phyloP scores from a whole-genome alignment of 1,140 invertebrate genomes.

The Drosophila navojoa region DNA sequence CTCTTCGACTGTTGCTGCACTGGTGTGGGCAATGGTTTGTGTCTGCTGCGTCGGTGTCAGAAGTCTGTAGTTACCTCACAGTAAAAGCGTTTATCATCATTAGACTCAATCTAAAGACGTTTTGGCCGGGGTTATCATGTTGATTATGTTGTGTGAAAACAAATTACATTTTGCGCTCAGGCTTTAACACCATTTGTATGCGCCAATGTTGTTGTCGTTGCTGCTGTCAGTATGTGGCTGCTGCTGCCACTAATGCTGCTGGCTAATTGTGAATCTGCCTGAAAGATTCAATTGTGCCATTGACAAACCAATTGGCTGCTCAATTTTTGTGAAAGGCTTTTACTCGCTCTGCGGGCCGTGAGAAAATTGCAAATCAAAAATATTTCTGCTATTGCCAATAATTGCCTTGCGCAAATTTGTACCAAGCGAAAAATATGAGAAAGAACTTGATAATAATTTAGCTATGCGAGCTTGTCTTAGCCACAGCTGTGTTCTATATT shows the following conservation, averaged over 20 bases:
- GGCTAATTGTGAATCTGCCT: constrained; percentile 72
- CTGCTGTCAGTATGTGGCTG: constrained; percentile 38
- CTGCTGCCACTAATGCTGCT: constrained; percentile 28
- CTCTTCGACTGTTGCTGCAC: constrained; percentile 6
- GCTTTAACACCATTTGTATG: constrained; percentile 68
- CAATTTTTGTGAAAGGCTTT: constrained; percentile 70
- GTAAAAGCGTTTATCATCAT: constrained; percentile 84
- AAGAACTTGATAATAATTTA: constrained; percentile 51
- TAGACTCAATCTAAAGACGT: constrained; percentile 84
- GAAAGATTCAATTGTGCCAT: constrained; percentile 74
- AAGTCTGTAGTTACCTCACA: constrained; percentile 82
- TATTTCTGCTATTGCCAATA: constrained; percentile 75
- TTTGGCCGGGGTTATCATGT: constrained; percentile 83
- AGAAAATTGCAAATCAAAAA: constrained; percentile 71
- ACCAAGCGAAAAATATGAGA: constrained; percentile 32
- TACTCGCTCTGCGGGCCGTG: constrained; percentile 52
- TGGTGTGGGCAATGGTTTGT: constrained; percentile 19
- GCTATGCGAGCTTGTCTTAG: constrained; percentile 31
- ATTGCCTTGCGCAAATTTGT: constrained; percentile 55
- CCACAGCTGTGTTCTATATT: constrained; percentile 76
- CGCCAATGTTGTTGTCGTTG: constrained; percentile 21
- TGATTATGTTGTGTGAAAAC: constrained; percentile 84
- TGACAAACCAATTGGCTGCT: constrained; percentile 75
- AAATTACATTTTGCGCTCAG: constrained; percentile 81
- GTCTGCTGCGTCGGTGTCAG: constrained; percentile 75